Evolutionary conservation across 2,113 vertebrate species (phyloP).

Genomic region (Apodemus sylvaticus): DNA sequence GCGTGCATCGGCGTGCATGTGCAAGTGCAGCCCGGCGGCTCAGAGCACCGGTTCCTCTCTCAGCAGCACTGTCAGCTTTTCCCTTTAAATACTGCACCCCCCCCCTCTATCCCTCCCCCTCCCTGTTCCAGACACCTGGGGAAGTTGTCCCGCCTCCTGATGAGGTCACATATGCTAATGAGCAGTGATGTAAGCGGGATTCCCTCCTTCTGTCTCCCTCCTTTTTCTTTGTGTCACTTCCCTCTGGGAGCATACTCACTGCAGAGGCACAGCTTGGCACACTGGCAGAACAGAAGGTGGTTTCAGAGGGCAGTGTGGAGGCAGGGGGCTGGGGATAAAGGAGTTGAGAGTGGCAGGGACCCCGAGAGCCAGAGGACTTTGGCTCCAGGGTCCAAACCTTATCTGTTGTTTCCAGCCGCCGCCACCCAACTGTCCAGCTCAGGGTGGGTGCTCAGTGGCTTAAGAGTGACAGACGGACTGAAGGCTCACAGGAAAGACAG

Average conservation of each 20-base stretch:
- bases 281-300: neutral
- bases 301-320: neutral
- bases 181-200: constrained; percentile 84
- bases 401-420: neutral
- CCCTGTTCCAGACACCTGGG: constrained; percentile 70
- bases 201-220: constrained; percentile 73
- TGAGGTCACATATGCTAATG: constrained; percentile 82
- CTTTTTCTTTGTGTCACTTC: constrained; percentile 71
- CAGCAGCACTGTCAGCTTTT: constrained; percentile 80
- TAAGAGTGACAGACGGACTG: neutral
- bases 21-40: constrained; percentile 63
- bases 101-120: neutral
- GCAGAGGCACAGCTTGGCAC: neutral
- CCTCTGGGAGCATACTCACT: constrained; percentile 44
- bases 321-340: neutral
- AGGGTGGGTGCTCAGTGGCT: neutral
- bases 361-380: neutral
- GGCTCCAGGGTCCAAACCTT: neutral
- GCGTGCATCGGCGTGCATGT: constrained; percentile 63
- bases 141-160: constrained; percentile 76
- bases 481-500: constrained; percentile 1
- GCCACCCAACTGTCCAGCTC: neutral
- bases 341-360: neutral
- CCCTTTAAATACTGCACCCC: constrained; percentile 79
- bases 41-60: constrained; percentile 61